phyloP scores from a whole-genome alignment of 2,113 vertebrate species.

The Xenopus tropicalis region UCB_Xtro_10.0 CM004446.2:112977501-112978000 shows the following conservation, averaged over 20 bases:
- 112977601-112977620: slow-evolving; percentile 18
- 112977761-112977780: slow-evolving; percentile 18
- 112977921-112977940: too few relatives aligned
- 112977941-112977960: too few relatives aligned
- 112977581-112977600: slow-evolving; percentile 14
- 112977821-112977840: too few relatives aligned
- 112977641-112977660: slow-evolving; percentile 35
- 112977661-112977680: slow-evolving; percentile 41
- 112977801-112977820: not conserved
- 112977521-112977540: slow-evolving; percentile 1
- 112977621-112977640: slow-evolving; percentile 36
- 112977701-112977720: slow-evolving; percentile 40
- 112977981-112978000: too few relatives aligned
- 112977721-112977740: slow-evolving; percentile 42
- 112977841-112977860: too few relatives aligned
- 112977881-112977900: too few relatives aligned
- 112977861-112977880: too few relatives aligned
- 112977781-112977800: not conserved
- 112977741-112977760: slow-evolving; percentile 24
- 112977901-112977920: too few relatives aligned
- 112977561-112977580: not conserved
- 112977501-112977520: too few relatives aligned
- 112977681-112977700: slow-evolving; percentile 45
- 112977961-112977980: too few relatives aligned
- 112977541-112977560: not conserved